Percentiles rank a stretch among this genome's conserved stretches.
Evolutionary conservation across 2,797 vertebrate genomes (phyloP).

Genomic region (Hyperoplus immaculatus): DNA sequence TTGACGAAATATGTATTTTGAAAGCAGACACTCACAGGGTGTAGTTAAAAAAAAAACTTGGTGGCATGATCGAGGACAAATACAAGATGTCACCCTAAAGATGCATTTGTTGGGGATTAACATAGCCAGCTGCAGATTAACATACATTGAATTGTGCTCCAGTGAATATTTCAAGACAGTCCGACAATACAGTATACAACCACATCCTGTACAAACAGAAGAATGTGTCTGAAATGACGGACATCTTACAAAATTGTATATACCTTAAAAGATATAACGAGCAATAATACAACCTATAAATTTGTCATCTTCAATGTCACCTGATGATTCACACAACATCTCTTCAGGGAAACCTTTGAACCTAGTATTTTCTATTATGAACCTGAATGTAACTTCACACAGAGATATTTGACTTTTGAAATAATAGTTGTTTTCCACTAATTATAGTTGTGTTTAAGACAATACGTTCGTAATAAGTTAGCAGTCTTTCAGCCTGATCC

Average conservation of each 20-base stretch:
- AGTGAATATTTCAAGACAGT: background rate
- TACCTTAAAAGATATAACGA: background rate
- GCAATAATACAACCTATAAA: background rate
- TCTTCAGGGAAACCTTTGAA: background rate
- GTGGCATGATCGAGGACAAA: background rate
- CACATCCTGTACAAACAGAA: background rate
- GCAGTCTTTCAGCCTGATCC: too few relatives aligned
- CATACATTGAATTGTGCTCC: background rate
- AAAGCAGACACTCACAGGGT: background rate
- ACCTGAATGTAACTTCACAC: background rate
- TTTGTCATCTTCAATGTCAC: background rate
- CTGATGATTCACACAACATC: background rate
- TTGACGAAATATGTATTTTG: background rate
- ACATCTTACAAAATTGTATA: background rate
- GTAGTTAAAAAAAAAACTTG: background rate
- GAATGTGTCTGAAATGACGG: background rate
- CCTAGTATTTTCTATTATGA: background rate
- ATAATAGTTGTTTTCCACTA: background rate
- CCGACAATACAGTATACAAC: background rate
- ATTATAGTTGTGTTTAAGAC: too few relatives aligned
- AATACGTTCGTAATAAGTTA: background rate
- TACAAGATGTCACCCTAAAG: accelerated
- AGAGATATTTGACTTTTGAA: background rate
- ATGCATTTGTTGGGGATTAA: background rate
- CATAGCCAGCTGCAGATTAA: background rate